Evolutionary conservation across 2,113 vertebrate species (phyloP).

Genomic region (Solea solea): DNA sequence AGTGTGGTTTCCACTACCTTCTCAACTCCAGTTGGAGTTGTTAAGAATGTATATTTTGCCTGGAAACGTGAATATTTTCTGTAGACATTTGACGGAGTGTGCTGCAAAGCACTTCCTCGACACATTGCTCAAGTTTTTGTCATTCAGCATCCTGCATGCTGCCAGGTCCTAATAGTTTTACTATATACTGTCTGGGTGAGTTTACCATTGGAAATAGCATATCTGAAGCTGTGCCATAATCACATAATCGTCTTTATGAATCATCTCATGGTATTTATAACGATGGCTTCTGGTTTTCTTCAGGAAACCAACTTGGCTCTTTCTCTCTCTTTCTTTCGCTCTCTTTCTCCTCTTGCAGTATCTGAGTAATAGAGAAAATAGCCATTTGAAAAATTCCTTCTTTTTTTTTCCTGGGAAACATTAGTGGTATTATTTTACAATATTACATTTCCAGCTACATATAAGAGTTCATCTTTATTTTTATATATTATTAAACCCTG

Average conservation of each 20-base stretch:
- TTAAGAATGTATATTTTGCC: conserved; percentile 2
- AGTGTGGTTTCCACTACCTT: conserved; percentile 6
- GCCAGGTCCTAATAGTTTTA: conserved; percentile 56
- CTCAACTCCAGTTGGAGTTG: neutral
- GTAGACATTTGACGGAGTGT: conserved; percentile 1
- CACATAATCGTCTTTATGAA: conserved; percentile 56
- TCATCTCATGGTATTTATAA: conserved; percentile 54
- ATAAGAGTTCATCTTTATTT: conserved; percentile 30
- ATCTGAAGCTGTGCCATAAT: conserved; percentile 35
- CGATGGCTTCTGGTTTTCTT: conserved; percentile 49
- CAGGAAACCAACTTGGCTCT: conserved; percentile 25
- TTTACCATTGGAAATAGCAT: conserved; percentile 25
- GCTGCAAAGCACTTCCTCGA: neutral
- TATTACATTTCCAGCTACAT: conserved; percentile 33
- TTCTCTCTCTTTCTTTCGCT: conserved; percentile 20
- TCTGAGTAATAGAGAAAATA: conserved; percentile 43
- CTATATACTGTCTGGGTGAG: conserved; percentile 22
- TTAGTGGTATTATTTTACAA: conserved; percentile 12
- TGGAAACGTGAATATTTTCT: conserved; percentile 1
- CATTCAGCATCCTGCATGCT: neutral
- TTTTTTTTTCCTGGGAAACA: conserved; percentile 23
- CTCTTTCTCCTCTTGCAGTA: conserved; percentile 2
- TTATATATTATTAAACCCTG: conserved; percentile 40
- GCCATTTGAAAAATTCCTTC: conserved; percentile 17
- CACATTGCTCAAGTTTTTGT: neutral